These are phyloP conservation scores for Capromys pilorides DNA, from an alignment of 2,797 vertebrate species.

Conservation along the genomic window DNA sequence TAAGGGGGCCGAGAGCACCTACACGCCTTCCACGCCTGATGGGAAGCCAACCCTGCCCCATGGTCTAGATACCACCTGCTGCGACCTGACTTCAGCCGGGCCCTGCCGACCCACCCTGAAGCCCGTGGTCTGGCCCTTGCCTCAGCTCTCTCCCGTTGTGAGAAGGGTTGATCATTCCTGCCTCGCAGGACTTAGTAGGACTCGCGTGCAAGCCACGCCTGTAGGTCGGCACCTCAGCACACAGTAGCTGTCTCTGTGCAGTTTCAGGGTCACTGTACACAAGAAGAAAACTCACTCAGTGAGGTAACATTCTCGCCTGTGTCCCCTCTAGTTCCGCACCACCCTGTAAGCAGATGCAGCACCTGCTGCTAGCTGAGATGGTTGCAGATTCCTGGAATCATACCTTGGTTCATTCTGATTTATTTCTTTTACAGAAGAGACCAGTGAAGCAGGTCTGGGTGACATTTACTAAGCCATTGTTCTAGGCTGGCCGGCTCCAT, in stretches of 20 bases:
- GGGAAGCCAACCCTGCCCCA: background rate
- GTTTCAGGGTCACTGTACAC: background rate
- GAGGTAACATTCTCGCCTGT: background rate
- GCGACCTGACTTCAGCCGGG: background rate
- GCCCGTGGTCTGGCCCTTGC: background rate
- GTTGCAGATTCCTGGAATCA: background rate
- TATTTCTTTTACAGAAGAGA: background rate
- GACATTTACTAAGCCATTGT: background rate
- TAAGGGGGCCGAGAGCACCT: background rate
- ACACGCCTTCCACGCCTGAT: accelerated
- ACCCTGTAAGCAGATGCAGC: background rate
- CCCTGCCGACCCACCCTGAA: background rate
- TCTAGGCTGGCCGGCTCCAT: background rate
- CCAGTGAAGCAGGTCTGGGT: background rate
- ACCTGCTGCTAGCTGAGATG: background rate
- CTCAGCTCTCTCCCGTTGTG: background rate
- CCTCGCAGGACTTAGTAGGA: background rate
- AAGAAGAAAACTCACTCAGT: background rate
- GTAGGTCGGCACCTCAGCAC: too few relatives aligned
- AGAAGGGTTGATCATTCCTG: background rate
- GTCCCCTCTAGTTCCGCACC: background rate
- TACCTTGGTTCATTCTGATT: background rate
- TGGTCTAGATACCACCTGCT: background rate
- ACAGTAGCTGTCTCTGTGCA: background rate
- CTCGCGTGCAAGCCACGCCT: background rate